Evolutionary conservation across 2,888 invertebrate genomes (phyloP), one percentile per base, ranked within the genome.

Genomic region (Chalcis sispes): DNA sequence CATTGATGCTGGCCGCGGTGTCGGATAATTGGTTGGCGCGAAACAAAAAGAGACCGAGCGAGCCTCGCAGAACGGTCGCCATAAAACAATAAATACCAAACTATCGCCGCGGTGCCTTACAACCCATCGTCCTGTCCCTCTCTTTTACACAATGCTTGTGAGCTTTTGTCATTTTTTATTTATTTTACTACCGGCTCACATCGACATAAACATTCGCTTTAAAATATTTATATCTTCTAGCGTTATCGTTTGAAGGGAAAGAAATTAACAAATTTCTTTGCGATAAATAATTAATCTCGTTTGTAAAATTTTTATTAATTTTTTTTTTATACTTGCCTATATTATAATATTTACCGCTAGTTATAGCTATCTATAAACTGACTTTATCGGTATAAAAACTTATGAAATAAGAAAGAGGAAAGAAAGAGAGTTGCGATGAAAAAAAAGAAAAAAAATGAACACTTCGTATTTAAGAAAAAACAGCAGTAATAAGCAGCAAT

Each of bases 31-130:
- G 80, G 73, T 73, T 77, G 67, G 77, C 61, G 67, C 15, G 56
- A 46, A 75, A 79, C 73, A 79, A 75, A 80, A 76, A 77, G 69
- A 77, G 65, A 29, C 50, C 42, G 20, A n/a, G n/a, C n/a, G n/a
- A 71, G 70, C 52, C 65, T 59, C 72, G 36, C 67, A 78, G 54
- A 70, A 79, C 77, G 74, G 77, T 73, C 75, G 70, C 79, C 75
- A 77, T 81, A 81, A 81, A 81, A 77, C 78, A 81, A 81, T 81
- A 81, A 81, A 81, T 80, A 80, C 78, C 79, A 59, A 75, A 76
- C 77, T 74, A 81, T 77, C 75, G 46, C 61, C 36, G 27, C 18
- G 59, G 48, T 76, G 66, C 59, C 77, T 59, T 62, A 18, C 62
- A 56, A 23, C 36, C 36, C 18, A 40, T 27, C 13, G 2, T 23